Conservation (phyloP, 2,113 vertebrate species). For the Dipodomys merriami region DNA sequence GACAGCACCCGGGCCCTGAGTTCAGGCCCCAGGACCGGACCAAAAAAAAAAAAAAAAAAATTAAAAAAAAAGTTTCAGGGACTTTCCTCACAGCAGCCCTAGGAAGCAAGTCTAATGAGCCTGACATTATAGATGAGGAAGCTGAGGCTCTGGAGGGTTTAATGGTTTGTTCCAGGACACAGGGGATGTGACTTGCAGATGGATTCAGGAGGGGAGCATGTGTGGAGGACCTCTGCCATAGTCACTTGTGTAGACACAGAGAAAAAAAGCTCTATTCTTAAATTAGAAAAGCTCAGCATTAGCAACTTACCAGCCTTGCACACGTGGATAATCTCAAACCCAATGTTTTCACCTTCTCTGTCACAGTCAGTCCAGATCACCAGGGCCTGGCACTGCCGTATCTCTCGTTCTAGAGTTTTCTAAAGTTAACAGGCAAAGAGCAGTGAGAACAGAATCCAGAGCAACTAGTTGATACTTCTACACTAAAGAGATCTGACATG, state of each 20-base stretch:
- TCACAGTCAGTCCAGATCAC: slow-evolving; percentile 99
- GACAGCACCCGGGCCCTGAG: too few species aligned
- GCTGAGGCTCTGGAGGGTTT: background rate
- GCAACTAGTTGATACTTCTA: background rate
- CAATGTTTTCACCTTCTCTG: slow-evolving; percentile 98
- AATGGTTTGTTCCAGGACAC: background rate
- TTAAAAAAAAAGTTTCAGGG: too few species aligned
- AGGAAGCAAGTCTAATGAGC: background rate
- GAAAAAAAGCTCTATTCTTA: background rate
- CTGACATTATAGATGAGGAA: background rate
- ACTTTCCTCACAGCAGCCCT: too few species aligned
- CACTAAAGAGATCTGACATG: background rate
- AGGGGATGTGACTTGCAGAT: background rate
- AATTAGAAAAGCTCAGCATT: background rate
- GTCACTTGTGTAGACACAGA: background rate
- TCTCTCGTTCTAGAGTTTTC: slow-evolving; percentile 94
- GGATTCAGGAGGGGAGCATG: background rate
- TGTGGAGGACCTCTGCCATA: background rate
- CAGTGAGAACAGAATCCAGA: background rate
- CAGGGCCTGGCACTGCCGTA: slow-evolving; percentile 92
- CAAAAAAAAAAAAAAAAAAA: too few species aligned
- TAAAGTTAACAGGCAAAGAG: slow-evolving; percentile 72
- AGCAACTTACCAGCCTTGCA: slow-evolving; percentile 93
- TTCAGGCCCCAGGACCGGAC: too few species aligned
- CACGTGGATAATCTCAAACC: slow-evolving; percentile 96